phyloP scores from a whole-genome alignment of 30 jellyfish, hydroid and myxozoan species.

The Chironex yamaguchii region DNA sequence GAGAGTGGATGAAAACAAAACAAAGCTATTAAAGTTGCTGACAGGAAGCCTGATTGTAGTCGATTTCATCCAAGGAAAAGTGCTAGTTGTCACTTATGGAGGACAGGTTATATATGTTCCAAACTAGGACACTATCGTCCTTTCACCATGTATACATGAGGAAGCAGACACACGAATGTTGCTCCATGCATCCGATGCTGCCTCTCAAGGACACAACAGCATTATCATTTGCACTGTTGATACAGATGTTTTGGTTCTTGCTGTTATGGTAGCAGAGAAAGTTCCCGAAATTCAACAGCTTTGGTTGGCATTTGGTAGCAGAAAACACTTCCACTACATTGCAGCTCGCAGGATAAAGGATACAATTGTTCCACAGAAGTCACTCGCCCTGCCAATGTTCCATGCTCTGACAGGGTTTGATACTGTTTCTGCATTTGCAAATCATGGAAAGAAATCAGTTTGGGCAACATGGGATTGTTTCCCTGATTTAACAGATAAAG shows the following conservation, averaged over 20 bases:
- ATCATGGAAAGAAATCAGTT: conserved; percentile 36
- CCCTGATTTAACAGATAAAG: conserved; percentile 25
- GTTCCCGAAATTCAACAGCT: too few relatives aligned
- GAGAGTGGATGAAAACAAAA: conserved; percentile 10
- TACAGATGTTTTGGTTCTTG: conserved; percentile 40
- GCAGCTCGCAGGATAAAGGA: too few relatives aligned
- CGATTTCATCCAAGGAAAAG: background rate
- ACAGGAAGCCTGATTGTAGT: background rate
- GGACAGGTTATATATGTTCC: conserved; percentile 15
- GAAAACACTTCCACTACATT: too few relatives aligned
- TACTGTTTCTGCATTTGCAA: conserved; percentile 28
- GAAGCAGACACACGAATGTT: conserved; percentile 56
- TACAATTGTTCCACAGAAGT: too few relatives aligned
- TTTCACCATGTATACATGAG: conserved; percentile 41
- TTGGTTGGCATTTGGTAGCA: too few relatives aligned
- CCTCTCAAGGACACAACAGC: conserved; percentile 10
- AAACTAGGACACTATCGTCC: conserved; percentile 22
- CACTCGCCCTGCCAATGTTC: conserved; percentile 19
- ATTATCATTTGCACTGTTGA: conserved; percentile 31
- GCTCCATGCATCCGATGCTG: conserved; percentile 30
- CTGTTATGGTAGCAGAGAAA: too few relatives aligned
- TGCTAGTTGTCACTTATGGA: conserved; percentile 1
- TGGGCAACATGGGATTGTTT: conserved; percentile 45
- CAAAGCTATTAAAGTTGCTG: background rate
- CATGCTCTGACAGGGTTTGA: conserved; percentile 28